Percentiles rank a stretch among this genome's conserved stretches.
These are phyloP conservation scores for Cisticola juncidis DNA, from an alignment of 2,113 vertebrate species.

Conservation along the genomic window DNA sequence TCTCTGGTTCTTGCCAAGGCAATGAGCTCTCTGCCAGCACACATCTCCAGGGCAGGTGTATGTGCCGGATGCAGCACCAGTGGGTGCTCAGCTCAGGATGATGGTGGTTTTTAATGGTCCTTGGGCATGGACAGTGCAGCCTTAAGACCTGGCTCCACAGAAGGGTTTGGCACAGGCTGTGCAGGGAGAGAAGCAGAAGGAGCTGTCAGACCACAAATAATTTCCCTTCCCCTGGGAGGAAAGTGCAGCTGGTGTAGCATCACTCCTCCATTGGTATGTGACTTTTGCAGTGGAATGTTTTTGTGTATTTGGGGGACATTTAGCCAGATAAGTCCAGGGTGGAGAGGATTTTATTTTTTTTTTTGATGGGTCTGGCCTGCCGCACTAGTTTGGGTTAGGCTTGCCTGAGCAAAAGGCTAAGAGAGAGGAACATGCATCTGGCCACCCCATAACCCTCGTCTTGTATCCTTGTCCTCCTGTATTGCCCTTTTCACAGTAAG, in stretches of 20 bases:
- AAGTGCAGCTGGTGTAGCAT: not conserved
- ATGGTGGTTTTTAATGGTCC: not conserved
- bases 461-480: not conserved
- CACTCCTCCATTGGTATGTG: rapidly evolving
- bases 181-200: not conserved
- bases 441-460: not conserved
- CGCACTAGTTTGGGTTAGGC: not conserved
- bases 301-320: not conserved
- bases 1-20: not conserved
- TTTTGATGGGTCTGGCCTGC: not conserved
- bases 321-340: not conserved
- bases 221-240: not conserved
- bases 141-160: not conserved
- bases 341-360: not conserved
- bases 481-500: not conserved
- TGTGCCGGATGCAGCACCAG: not conserved
- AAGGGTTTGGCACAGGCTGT: not conserved
- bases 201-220: not conserved
- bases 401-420: not conserved
- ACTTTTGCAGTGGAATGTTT: not conserved
- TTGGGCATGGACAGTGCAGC: not conserved
- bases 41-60: not conserved
- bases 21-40: not conserved
- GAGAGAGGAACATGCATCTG: not conserved
- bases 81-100: not conserved